Percentiles rank a stretch among this genome's conserved stretches.
Conservation (phyloP, 1,140 invertebrate species). For the Campoletis sonorensis region DNA sequence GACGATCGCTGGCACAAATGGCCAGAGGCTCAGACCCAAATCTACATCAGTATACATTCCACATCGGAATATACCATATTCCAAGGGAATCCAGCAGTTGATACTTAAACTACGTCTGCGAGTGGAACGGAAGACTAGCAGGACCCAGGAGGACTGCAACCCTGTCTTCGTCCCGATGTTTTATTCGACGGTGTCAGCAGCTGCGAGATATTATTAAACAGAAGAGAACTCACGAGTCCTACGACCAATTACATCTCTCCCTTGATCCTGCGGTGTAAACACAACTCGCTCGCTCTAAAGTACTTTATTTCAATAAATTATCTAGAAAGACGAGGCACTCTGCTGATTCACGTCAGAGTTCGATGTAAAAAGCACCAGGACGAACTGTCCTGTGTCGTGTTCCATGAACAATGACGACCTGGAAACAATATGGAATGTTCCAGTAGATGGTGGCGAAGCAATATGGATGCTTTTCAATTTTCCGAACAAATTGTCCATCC, state of each 20-base stretch:
- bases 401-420: no score
- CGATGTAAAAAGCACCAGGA: no score
- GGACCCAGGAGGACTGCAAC: slow-evolving; percentile 11
- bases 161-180: slow-evolving; percentile 55
- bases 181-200: slow-evolving; percentile 69
- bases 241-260: neutral
- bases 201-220: slow-evolving; percentile 65
- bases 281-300: slow-evolving; percentile 53
- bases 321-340: slow-evolving; percentile 45
- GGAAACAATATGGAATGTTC: no score
- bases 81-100: slow-evolving; percentile 14
- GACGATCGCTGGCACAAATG: neutral
- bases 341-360: neutral
- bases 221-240: neutral
- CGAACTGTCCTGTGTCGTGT: no score
- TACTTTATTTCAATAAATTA: slow-evolving; percentile 47
- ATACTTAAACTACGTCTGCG: neutral
- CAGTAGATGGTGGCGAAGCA: neutral
- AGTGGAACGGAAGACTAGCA: neutral
- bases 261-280: slow-evolving; percentile 38
- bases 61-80: neutral
- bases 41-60: slow-evolving; percentile 32
- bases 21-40: neutral
- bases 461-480: slow-evolving; percentile 36
- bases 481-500: slow-evolving; percentile 7